A percentile compares a stretch with the other conserved stretches of the same genome.
Evolutionary conservation across 2,888 invertebrate species (phyloP).

Genomic region (Epinotia ramella): DNA sequence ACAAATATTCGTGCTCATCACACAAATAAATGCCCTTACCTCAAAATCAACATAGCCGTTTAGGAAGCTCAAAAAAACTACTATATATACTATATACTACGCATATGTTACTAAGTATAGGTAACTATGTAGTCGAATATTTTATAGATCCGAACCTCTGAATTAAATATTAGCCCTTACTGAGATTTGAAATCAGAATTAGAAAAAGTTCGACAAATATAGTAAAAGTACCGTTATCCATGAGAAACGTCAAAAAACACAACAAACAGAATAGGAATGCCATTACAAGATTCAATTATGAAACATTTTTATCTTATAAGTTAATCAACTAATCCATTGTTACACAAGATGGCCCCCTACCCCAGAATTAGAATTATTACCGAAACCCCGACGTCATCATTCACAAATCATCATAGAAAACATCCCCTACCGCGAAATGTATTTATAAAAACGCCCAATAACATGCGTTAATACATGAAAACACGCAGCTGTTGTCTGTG

Average conservation of each 20-base stretch:
- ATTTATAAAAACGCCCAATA: constrained; percentile 78
- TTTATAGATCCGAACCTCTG: too few relatives aligned
- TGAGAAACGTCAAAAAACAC: background rate
- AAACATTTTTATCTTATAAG: constrained; percentile 34
- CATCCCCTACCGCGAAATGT: constrained; percentile 57
- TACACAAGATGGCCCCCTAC: constrained; percentile 36
- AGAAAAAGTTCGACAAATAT: too few relatives aligned
- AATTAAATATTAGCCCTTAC: too few relatives aligned
- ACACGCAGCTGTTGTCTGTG: constrained; percentile 69
- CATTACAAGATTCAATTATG: constrained; percentile 26
- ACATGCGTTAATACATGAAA: constrained; percentile 73
- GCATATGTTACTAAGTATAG: too few relatives aligned
- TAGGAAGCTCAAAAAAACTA: too few relatives aligned
- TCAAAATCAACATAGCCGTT: too few relatives aligned
- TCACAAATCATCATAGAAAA: constrained; percentile 44
- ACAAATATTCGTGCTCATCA: too few relatives aligned
- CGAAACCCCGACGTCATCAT: constrained; percentile 45
- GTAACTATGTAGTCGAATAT: too few relatives aligned
- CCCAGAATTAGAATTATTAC: constrained; percentile 34
- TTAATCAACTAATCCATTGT: constrained; percentile 37
- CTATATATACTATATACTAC: too few relatives aligned
- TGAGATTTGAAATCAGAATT: too few relatives aligned
- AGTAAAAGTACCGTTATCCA: background rate
- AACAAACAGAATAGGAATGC: constrained; percentile 6
- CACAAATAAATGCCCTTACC: too few relatives aligned